Conservation (phyloP, 2,113 vertebrate genomes). For the Chaetura pelagica region DNA sequence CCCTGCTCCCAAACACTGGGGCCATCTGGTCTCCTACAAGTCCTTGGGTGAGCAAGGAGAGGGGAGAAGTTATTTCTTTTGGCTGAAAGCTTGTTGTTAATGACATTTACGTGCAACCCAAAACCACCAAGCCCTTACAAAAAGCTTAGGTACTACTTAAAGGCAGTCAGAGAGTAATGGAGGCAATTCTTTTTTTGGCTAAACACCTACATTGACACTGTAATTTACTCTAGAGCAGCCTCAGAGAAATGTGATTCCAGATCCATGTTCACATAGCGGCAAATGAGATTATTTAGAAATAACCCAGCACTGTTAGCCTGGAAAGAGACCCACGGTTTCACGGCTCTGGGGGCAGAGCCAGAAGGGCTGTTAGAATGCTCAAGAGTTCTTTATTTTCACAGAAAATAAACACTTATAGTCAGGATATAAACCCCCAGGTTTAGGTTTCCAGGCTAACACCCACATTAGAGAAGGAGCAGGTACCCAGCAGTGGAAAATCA, state of each 20-base stretch:
- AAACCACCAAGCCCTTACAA: constrained; percentile 53
- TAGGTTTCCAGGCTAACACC: background rate
- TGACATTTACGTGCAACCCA: constrained; percentile 60
- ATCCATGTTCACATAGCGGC: background rate
- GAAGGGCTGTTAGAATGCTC: background rate
- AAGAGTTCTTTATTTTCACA: constrained; percentile 35
- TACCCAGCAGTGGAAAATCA: background rate
- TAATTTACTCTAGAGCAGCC: constrained; percentile 13
- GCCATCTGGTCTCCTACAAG: constrained; percentile 63
- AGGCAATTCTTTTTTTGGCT: constrained; percentile 53
- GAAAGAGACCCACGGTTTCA: background rate
- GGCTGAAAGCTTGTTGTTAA: constrained; percentile 53
- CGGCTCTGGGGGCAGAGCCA: background rate
- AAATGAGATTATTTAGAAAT: constrained; percentile 46
- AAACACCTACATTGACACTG: background rate
- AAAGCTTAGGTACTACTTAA: constrained; percentile 65
- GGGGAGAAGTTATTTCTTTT: constrained; percentile 58
- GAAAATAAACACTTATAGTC: constrained; percentile 60
- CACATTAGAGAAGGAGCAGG: background rate
- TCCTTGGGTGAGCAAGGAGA: background rate
- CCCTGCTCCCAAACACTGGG: constrained; percentile 25
- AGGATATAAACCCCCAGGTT: background rate
- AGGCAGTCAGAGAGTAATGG: constrained; percentile 59
- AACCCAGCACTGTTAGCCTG: background rate
- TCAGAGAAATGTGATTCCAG: constrained; percentile 25